phyloP scores from a whole-genome alignment of 2,888 invertebrate species.

The Labia minor region DNA sequence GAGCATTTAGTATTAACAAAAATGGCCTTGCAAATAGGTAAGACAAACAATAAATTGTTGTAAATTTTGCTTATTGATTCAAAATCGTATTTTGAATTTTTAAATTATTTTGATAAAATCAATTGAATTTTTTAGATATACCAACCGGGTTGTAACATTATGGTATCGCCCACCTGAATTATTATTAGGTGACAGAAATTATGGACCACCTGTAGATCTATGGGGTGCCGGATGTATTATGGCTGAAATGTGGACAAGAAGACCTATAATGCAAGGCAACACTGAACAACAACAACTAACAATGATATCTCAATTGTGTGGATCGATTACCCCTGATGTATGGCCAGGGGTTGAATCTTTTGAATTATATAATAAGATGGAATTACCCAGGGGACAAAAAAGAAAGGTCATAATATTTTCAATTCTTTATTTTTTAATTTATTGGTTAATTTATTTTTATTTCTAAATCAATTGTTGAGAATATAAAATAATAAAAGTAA shows the following conservation, averaged over 20 bases:
- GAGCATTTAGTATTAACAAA: slow-evolving; percentile 83
- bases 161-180: slow-evolving; percentile 80
- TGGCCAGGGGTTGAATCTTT: slow-evolving; percentile 90
- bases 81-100: background rate
- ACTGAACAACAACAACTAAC: slow-evolving; percentile 94
- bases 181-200: slow-evolving; percentile 75
- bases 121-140: slow-evolving; percentile 57
- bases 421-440: background rate
- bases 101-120: background rate
- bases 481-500: too few species aligned
- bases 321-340: slow-evolving; percentile 83
- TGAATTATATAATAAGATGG: slow-evolving; percentile 79
- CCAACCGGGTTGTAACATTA: slow-evolving; percentile 94
- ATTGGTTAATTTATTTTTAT: too few species aligned
- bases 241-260: slow-evolving; percentile 98
- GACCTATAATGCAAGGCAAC: slow-evolving; percentile 89
- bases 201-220: slow-evolving; percentile 93
- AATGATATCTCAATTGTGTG: slow-evolving; percentile 90
- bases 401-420: too few species aligned
- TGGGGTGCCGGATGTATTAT: slow-evolving; percentile 98
- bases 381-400: slow-evolving; percentile 76
- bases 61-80: too few species aligned
- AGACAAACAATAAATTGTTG: too few species aligned
- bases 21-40: slow-evolving; percentile 66
- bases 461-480: too few species aligned